A percentile compares a stretch with the other conserved stretches of the same genome.
Conservation (phyloP, 1,140 invertebrate species). For the Periplaneta americana region DNA sequence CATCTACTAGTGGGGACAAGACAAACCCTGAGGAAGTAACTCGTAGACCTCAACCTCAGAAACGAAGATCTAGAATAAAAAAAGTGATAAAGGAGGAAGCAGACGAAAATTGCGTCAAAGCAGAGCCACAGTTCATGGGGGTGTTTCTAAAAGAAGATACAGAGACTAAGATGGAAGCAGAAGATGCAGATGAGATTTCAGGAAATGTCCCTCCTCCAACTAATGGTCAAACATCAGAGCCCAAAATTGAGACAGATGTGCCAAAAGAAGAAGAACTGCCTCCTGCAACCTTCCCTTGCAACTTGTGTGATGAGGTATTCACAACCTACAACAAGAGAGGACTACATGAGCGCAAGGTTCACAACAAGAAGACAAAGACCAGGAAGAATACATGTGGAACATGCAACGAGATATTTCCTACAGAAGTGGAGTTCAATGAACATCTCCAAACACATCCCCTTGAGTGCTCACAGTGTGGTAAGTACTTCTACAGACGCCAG, state of each 20-base stretch:
- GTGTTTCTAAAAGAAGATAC: constrained; percentile 8
- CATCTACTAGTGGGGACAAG: neutral
- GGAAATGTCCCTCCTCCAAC: neutral
- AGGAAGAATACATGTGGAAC: constrained; percentile 42
- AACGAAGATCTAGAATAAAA: neutral
- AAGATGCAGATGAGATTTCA: neutral
- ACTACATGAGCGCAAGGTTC: neutral
- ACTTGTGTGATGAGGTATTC: constrained; percentile 27
- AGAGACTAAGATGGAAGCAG: neutral
- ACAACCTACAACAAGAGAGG: constrained; percentile 14
- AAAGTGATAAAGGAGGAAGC: constrained; percentile 1
- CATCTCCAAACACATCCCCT: constrained; percentile 73
- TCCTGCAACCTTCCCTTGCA: constrained; percentile 18
- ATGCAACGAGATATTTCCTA: constrained; percentile 53
- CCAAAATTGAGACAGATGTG: neutral
- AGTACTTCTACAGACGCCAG: constrained; percentile 64
- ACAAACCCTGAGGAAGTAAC: neutral
- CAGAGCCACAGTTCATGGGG: neutral
- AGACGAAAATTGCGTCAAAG: neutral
- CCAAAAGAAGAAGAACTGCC: neutral
- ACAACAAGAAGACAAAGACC: neutral
- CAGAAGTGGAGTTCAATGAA: constrained; percentile 53
- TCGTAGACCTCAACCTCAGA: neutral
- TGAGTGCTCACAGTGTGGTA: constrained; percentile 71
- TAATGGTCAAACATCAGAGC: neutral